Evolutionary conservation across 1,140 invertebrate species (phyloP).

Genomic region (Ceratoteleas bidentatus): DNA sequence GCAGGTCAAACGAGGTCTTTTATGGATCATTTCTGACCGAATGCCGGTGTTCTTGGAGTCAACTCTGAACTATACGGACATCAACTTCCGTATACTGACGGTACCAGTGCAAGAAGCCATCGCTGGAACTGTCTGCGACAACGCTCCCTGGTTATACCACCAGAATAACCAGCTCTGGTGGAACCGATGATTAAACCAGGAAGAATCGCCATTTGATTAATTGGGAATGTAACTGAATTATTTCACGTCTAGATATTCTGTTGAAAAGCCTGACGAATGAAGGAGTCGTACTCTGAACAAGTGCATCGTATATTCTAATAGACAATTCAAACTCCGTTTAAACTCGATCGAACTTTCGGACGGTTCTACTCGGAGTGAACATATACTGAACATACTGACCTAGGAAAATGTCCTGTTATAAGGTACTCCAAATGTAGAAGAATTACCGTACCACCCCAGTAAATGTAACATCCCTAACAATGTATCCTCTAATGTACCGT

Average conservation of each 20-base stretch:
- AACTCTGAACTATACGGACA: slow-evolving; percentile 87
- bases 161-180: slow-evolving; percentile 70
- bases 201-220: background rate
- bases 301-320: background rate
- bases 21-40: slow-evolving; percentile 90
- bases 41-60: slow-evolving; percentile 89
- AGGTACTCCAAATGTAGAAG: no score
- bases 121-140: slow-evolving; percentile 87
- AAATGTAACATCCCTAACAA: no score
- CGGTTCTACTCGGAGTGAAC: no score
- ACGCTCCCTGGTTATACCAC: slow-evolving; percentile 67
- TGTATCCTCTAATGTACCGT: no score
- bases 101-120: slow-evolving; percentile 85
- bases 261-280: slow-evolving; percentile 30
- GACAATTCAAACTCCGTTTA: no score
- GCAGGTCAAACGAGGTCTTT: slow-evolving; percentile 72
- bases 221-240: slow-evolving; percentile 10
- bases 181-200: slow-evolving; percentile 46
- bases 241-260: slow-evolving; percentile 9
- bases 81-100: slow-evolving; percentile 89
- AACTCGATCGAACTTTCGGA: no score
- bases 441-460: no score
- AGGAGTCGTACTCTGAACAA: background rate
- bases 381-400: no score
- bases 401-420: no score